Evolutionary conservation across 2,113 vertebrate genomes (phyloP).

Genomic region (Halichoerus grypus): DNA sequence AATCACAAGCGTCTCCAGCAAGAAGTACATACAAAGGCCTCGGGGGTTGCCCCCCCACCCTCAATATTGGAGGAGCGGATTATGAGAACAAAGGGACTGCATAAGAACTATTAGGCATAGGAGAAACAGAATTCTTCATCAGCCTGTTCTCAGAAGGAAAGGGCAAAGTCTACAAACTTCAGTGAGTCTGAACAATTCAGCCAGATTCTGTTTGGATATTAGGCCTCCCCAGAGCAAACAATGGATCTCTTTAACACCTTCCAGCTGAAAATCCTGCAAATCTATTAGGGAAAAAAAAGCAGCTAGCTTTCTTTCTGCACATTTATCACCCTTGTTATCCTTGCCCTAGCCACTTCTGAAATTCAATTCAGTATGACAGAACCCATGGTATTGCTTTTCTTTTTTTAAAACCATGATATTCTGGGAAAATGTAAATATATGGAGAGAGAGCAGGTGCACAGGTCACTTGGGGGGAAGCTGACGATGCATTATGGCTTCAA

Average conservation of each 20-base stretch:
- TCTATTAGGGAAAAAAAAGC: background rate
- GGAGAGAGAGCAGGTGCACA: slow-evolving; percentile 45
- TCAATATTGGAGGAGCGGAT: background rate
- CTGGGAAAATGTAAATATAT: slow-evolving; percentile 65
- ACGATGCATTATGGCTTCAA: background rate
- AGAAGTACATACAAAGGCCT: background rate
- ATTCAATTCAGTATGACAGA: slow-evolving; percentile 47
- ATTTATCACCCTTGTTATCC: slow-evolving; percentile 48
- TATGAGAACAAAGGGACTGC: background rate
- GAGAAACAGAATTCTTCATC: slow-evolving; percentile 6
- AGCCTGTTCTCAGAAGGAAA: background rate
- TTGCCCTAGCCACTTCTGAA: background rate
- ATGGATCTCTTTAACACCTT: slow-evolving; percentile 38
- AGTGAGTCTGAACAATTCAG: background rate
- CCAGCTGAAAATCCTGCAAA: background rate
- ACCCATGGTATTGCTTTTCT: background rate
- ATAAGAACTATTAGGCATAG: background rate
- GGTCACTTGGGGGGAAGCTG: background rate
- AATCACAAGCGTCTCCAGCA: background rate
- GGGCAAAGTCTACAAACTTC: background rate
- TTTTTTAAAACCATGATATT: background rate
- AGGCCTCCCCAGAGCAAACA: background rate
- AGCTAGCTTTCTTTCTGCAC: background rate
- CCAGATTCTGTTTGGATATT: background rate
- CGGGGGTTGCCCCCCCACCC: background rate